Evolutionary conservation across 2,888 invertebrate genomes (phyloP).

Genomic region (Belgica antarctica): DNA sequence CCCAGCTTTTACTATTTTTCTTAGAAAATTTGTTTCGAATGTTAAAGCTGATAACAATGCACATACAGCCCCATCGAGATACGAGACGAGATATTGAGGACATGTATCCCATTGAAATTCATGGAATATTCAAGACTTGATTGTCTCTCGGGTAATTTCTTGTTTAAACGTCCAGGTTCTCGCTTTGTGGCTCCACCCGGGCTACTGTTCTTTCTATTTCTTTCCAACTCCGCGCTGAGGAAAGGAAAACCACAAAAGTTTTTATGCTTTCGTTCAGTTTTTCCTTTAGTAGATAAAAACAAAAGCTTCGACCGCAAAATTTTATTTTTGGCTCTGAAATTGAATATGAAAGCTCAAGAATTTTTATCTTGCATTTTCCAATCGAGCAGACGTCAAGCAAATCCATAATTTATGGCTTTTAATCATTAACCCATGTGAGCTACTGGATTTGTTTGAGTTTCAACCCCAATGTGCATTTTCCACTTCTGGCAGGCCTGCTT

Average conservation of each 20-base stretch:
- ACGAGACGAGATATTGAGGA: background rate
- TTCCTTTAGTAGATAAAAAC: too few species aligned
- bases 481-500: too few species aligned
- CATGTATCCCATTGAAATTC: background rate
- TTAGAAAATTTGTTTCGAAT: too few species aligned
- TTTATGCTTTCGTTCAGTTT: too few species aligned
- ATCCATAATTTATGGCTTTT: constrained; percentile 4
- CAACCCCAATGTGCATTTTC: background rate
- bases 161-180: background rate
- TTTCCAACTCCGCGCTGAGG: constrained; percentile 7
- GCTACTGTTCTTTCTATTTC: background rate
- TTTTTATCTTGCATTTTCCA: background rate
- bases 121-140: constrained; percentile 1
- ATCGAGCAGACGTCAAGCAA: constrained; percentile 6
- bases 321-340: background rate
- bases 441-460: background rate
- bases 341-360: background rate
- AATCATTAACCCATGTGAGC: background rate
- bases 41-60: constrained; percentile 7
- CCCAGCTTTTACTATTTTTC: background rate
- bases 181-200: background rate
- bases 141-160: constrained; percentile 7
- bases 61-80: background rate
- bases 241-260: background rate
- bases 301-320: background rate